Base-by-base conservation (phyloP, 2,888 invertebrate species). In the Chesias legatella region DNA sequence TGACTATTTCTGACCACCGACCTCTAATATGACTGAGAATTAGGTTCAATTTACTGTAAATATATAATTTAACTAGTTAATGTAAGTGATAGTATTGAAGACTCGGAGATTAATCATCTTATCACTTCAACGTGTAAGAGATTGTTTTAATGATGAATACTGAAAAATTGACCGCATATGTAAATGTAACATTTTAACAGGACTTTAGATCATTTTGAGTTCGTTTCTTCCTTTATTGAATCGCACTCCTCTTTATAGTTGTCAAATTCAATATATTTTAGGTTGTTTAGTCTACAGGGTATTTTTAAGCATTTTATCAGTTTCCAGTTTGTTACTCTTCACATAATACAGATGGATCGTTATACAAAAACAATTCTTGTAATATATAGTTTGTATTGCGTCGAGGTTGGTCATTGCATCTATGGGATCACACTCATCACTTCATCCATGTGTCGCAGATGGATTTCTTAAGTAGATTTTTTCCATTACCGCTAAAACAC, bases 11-110 rank as follows among this genome's bases (percentile, higher is more conserved):
- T 60, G 57, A 67, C 58, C 60, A 67, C 60, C 70, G 68, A 72
- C 72, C 76, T 73, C 67, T 73, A 69, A 80, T 81, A 78, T 80
- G 82, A 83, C 84, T 85, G 84, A 84, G 79, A 83, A 80, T 83
- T 74, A 75, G 83, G 79, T 85, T 83, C 79, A 83, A 82, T 79
- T 73, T 64, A 71, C 54, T 84, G 82, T 83, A 84, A 77, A 83
- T 79, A 79, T 64, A 61, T 73, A 60, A 64, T 58, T 69, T 67
- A 62, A 60, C 61, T 71, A 63, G 52, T 62, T 67, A 65, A 39
- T 38, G 26, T 68, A 59, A 66, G 60, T 53, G 55, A 55, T 63
- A 57, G 58, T 57, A 62, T 65, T 56, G 58, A 57, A 60, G 58
- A 57, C 56, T 61, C 56, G 51, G 62, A 60, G 63, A 60, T 63